phyloP scores from a whole-genome alignment of 2,113 vertebrate genomes.

The Percopsis transmontana region DNA sequence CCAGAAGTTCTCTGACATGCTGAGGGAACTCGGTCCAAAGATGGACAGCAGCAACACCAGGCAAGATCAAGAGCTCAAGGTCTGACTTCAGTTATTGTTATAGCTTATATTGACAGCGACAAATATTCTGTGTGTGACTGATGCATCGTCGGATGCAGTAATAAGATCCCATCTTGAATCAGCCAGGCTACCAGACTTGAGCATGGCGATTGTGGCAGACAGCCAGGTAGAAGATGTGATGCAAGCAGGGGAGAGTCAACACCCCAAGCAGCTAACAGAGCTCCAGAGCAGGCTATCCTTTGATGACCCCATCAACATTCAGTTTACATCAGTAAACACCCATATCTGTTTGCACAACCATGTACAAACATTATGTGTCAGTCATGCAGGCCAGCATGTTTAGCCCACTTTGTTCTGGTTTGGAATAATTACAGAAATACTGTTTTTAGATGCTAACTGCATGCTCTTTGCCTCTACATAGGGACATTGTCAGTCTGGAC shows the following conservation, averaged over 20 bases:
- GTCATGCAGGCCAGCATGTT: too few species aligned
- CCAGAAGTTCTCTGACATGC: slow-evolving; percentile 87
- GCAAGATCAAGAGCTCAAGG: slow-evolving; percentile 84
- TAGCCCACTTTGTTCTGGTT: too few species aligned
- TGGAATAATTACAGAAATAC: not conserved
- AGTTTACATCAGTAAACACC: slow-evolving; percentile 89
- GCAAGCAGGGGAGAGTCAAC: slow-evolving; percentile 79
- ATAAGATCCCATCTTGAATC: not conserved
- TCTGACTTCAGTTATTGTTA: too few species aligned
- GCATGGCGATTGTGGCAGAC: slow-evolving; percentile 81
- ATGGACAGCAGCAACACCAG: slow-evolving; percentile 74
- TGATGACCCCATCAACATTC: slow-evolving; percentile 90
- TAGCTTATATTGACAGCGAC: too few species aligned
- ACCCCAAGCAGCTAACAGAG: slow-evolving; percentile 74
- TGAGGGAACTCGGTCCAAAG: slow-evolving; percentile 87
- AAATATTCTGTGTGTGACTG: too few species aligned
- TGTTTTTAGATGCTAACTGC: not conserved
- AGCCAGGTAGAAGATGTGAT: slow-evolving; percentile 83
- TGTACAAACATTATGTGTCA: too few species aligned
- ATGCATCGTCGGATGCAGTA: not conserved
- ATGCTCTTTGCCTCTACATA: slow-evolving; percentile 49
- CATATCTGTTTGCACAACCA: not conserved
- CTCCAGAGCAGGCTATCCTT: slow-evolving; percentile 81
- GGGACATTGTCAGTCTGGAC: slow-evolving; percentile 86
- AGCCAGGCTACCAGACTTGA: slow-evolving; percentile 86